Evolutionary conservation across 2,888 invertebrate species (phyloP), one percentile per base, ranked within the genome.

Genomic region (Tortricodes alternella): DNA sequence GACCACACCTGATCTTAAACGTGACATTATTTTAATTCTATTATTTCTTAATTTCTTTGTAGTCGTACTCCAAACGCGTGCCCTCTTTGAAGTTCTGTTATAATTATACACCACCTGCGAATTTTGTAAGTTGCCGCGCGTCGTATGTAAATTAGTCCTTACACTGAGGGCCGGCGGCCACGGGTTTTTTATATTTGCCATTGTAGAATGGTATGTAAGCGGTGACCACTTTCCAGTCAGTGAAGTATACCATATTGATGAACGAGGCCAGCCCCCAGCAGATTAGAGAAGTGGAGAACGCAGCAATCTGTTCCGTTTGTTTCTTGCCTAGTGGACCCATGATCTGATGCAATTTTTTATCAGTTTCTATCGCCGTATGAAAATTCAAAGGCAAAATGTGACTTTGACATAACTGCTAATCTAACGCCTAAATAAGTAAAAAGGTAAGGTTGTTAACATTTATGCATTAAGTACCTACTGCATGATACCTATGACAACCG

Each of bases 181-280:
- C 61, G 41, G 60, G 39, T 76, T 71, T n/a, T 53, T 80, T 75
- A 62, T 93, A 96, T 83, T 95, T 94, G 23, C 92, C 91, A 69
- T 93, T 93, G 78, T 96, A 96, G 78, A 92, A 94, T 4, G 96
- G 96, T 49, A 96, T 77, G 73, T 93, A 94, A 62, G 92, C 91
- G 21, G 93, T 86, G 9, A 96, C 77, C 7, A 91, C 71, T 76
- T 93, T 94, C 96, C 96, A 97, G 68, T 96, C 96, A 0, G 95
- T 95, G 46, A 94, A 79, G 74, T 95, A 97, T 1, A 94, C 68
- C 9, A 94, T 52, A 0, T 79, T 82, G 8, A 92, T 66, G n/a
- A 91, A 78, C 29, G 90, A 91, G 0, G 93, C 89, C 24, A 92
- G 76, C 16, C 95, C 94, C 73, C 92, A 96, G 0, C 83, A 74